Base-by-base conservation (phyloP, 2,888 invertebrate species). In the Trachelus troglodyta region DNA sequence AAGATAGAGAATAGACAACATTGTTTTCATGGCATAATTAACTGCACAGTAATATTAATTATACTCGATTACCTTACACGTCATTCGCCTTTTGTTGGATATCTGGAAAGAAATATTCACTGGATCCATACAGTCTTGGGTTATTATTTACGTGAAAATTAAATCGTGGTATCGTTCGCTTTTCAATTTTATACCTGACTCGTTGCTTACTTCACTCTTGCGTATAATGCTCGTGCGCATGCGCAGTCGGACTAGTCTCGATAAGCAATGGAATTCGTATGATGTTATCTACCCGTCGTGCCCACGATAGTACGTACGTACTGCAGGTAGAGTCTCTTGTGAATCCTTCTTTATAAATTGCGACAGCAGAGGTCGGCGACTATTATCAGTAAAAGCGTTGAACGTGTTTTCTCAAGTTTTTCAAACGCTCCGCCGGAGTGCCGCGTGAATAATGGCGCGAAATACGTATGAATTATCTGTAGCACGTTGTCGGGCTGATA, bases 291-390 rank as follows among this genome's bases (percentile, higher is more conserved):
- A 89, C 87, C 77, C 92, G 69, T 77, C 69, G 76, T 56, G 69
- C 74, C 15, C 74, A 75, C 15, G 76, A 85, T 75, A 35, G 35
- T 35, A 35, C 35, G 31, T 76, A 74, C 56, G 9, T 23, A 56
- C 9, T 23, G 23, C 56, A 56, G 56, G 9, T 9, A 23, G 23
- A 56, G 23, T 76, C 69, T 56, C 80, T 76, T 74, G 76, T 88
- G 86, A 80, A 88, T 82, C 73, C 90, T 81, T 77, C 85, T 85
- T 73, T 81, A 81, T 12, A 90, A 87, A 78, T 92, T 90, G 73
- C 90, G 89, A 69, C 86, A 81, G 74, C 85, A 83, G n/a, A 87
- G 83, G 35, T 89, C 85, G 4, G 89, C 82, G 69, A 85, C 83
- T 76, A 91, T 89, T 23, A 92, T 92, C 40, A 56, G 56, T 23